A percentile compares a stretch with the other conserved stretches of the same genome.
Conservation (phyloP, 2,113 vertebrate genomes). For the Penelope pileata region DNA sequence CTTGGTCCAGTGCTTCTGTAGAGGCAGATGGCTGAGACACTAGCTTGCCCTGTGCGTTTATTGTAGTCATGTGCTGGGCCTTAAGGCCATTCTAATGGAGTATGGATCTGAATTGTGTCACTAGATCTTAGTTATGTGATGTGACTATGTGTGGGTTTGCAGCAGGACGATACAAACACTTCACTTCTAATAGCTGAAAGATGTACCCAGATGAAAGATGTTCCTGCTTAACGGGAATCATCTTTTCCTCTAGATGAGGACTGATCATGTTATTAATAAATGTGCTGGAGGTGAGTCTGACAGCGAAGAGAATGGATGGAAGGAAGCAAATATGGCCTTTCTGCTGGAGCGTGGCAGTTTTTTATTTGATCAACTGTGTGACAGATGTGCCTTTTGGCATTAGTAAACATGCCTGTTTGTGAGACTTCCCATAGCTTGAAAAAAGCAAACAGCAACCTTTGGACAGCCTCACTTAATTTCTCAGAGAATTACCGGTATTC, state of each 20-base stretch:
- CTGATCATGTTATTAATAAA: not conserved
- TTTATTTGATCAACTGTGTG: not conserved
- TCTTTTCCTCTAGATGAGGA: not conserved
- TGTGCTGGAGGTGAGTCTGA: not conserved
- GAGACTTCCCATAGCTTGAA: not conserved
- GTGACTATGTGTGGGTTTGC: not conserved
- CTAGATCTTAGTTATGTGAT: not conserved
- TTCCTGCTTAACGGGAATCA: not conserved
- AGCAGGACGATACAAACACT: not conserved
- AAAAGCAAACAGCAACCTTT: not conserved
- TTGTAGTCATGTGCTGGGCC: not conserved
- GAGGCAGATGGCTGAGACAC: not conserved
- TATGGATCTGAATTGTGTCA: fast-evolving
- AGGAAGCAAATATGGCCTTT: not conserved
- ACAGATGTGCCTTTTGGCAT: not conserved
- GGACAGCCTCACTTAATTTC: not conserved
- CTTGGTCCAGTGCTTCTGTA: not conserved
- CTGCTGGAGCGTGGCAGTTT: not conserved
- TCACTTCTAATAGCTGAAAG: not conserved
- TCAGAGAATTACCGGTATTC: not conserved
- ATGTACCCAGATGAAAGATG: not conserved
- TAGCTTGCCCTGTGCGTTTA: not conserved
- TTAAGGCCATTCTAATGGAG: not conserved
- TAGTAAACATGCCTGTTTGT: not conserved
- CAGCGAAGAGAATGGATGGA: not conserved